Evolutionary conservation across 2,113 vertebrate genomes (phyloP), one percentile per base, ranked within the genome.

Genomic region (Plecturocebus donacophilus): DNA sequence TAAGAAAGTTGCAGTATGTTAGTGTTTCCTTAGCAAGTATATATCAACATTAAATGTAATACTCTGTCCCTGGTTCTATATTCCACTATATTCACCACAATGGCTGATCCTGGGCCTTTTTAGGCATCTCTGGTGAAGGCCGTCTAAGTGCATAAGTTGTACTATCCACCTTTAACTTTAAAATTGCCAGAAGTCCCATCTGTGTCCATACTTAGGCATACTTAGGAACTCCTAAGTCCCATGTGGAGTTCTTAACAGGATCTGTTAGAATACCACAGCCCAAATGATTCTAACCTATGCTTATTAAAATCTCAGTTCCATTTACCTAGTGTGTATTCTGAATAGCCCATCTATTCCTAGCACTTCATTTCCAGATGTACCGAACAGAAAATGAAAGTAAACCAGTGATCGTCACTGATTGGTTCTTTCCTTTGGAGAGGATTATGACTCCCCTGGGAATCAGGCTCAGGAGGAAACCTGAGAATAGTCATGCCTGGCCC

Each of bases 21-120:
- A 96, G 94, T 95, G 83, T 96, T 98, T 98, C 70, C 70, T 97
- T 90, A 93, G 35, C 95, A 96, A 95, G 85, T 66, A 49, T 9
- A 35, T 73, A 90, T 61, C 92, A 86, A 64, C 12, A 79, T 76
- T 94, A 95, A 97, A 92, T 49, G 42, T 88, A 66, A 91, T 38
- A 49, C 87, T 68, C 42, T 82, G 94, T 91, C 87, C 52, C 35
- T 87, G 84, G 58, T 66, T 98, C 95, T 93, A 85, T 90, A 73
- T 68, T 97, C 76, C 81, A 35, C 79, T 75, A 87, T 68, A 66
- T 97, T 96, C 91, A 97, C 95, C 91, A 96, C 93, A 77, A 42
- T 9, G 73, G 66, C 27, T 81, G 73, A 83, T 89, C 81, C 71
- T 5, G 92, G 81, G 27, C n/a, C 87, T 89, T 79, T 93, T 81